Evolutionary conservation across 2,888 invertebrate species (phyloP), one percentile per base, ranked within the genome.

Genomic region (Isotomurus palustris): DNA sequence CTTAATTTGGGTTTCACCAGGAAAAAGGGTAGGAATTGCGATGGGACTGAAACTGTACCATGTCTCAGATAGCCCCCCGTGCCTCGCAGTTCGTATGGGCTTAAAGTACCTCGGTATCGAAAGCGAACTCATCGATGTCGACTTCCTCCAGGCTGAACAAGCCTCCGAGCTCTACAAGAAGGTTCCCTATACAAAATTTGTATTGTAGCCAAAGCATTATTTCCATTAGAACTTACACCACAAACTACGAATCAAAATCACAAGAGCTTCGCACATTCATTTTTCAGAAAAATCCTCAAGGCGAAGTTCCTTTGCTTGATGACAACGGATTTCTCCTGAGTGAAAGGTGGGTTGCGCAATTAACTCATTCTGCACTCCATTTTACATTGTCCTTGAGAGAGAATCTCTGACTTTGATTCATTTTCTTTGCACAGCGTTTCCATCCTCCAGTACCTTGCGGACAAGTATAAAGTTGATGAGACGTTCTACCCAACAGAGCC

Each of bases 61-160:
- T 45, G 84, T 88, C 51, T 84, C 84, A 3, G 87, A 88, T 76
- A 87, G 88, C 1, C 88, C 88, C 2, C 88, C 88, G 49, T 87
- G 87, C 5, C 74, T 87, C 58, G 84, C 86, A 4, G 87, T 87
- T 49, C 78, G 83, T 35, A 85, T 85, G 78, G 80, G 82, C 2
- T 74, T 88, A 12, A 82, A 84, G 65, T 80, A 80, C 25, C 75
- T 88, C 35, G 76, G 82, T 32, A 73, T 88, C 52, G 82, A 85
- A 19, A 84, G 81, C 71, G 82, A 84, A 66, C 76, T 85, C 40
- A 74, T 86, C 14, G 79, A 84, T 67, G 83, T 88, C 1, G 83
- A 86, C 74, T 88, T 80, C 73, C 82, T 81, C 32, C 79, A 81
- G 49, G 83, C 85, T n/a, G 86, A 87, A 58, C 87, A 88, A 53